Evolutionary conservation across 1,140 invertebrate species (phyloP).

Genomic region (Medauroidea extradentata): DNA sequence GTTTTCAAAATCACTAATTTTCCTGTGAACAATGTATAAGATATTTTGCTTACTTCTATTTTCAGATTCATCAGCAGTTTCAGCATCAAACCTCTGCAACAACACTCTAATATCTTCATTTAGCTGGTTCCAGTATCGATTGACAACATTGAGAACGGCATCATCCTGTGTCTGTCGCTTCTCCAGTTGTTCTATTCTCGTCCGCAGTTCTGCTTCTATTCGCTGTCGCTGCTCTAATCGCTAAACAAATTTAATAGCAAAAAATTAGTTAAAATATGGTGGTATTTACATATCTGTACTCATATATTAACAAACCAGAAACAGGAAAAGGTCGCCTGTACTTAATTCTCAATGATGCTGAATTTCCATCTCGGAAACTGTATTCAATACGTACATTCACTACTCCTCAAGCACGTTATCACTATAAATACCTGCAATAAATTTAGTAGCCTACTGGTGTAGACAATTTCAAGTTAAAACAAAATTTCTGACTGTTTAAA

Average conservation of each 20-base stretch:
- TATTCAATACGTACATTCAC: too few species aligned
- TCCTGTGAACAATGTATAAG: not conserved
- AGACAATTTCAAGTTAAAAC: too few species aligned
- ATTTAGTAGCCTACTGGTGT: too few species aligned
- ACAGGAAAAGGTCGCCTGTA: not conserved
- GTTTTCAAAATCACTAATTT: not conserved
- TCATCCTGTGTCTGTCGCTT: slow-evolving; percentile 97
- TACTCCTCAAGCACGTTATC: too few species aligned
- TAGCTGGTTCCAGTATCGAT: slow-evolving; percentile 96
- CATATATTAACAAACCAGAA: not conserved
- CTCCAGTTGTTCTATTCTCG: slow-evolving; percentile 93
- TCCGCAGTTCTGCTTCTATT: slow-evolving; percentile 82
- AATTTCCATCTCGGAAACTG: not conserved
- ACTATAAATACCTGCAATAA: too few species aligned
- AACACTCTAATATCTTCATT: slow-evolving; percentile 96
- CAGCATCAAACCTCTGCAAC: slow-evolving; percentile 93
- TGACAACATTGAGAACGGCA: slow-evolving; percentile 95
- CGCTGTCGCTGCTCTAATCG: slow-evolving; percentile 86
- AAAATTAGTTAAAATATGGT: too few species aligned
- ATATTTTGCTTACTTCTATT: slow-evolving; percentile 68
- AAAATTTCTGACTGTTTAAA: too few species aligned
- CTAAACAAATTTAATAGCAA: slow-evolving; percentile 42
- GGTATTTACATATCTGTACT: too few species aligned
- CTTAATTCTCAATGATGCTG: not conserved
- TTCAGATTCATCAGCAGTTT: slow-evolving; percentile 94